A percentile compares a stretch with the other conserved stretches of the same genome.
phyloP scores from a whole-genome alignment of 2,113 vertebrate genomes.

The Microtus pennsylvanicus region DNA sequence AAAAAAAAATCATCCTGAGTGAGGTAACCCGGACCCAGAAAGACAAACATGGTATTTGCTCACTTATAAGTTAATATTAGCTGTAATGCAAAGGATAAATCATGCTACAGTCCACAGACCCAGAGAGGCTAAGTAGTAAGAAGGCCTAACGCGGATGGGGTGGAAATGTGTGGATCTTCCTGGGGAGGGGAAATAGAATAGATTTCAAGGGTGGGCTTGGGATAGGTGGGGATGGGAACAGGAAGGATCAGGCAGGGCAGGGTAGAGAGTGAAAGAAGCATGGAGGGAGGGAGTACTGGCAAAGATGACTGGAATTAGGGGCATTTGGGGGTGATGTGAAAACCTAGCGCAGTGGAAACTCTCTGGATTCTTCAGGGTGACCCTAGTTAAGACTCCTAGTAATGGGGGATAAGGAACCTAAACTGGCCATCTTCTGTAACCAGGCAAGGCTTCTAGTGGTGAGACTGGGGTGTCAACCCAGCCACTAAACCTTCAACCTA shows the following conservation, averaged over 20 bases:
- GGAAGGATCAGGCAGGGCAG: too few species aligned
- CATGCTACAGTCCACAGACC: background rate
- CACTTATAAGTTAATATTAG: background rate
- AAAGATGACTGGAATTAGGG: too few species aligned
- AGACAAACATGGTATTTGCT: too few species aligned
- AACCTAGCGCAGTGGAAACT: background rate
- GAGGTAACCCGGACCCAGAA: too few species aligned
- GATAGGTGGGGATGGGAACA: background rate
- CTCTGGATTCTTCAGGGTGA: background rate
- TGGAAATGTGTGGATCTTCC: background rate
- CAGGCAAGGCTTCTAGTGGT: background rate
- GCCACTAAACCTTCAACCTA: background rate
- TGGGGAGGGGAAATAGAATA: background rate
- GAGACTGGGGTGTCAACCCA: background rate
- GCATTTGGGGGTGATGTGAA: background rate
- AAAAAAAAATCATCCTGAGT: too few species aligned
- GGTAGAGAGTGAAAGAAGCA: background rate
- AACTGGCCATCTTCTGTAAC: background rate
- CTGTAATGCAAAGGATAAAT: background rate
- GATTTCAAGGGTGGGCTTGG: background rate
- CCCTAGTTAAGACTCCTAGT: background rate
- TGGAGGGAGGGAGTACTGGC: background rate
- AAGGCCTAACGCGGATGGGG: too few species aligned
- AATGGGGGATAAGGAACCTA: background rate
- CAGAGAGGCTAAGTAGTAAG: background rate